Evolutionary conservation across 2,797 vertebrate species (phyloP), one percentile per base, ranked within the genome.

Genomic region (Phrynocephalus vlangalii): DNA sequence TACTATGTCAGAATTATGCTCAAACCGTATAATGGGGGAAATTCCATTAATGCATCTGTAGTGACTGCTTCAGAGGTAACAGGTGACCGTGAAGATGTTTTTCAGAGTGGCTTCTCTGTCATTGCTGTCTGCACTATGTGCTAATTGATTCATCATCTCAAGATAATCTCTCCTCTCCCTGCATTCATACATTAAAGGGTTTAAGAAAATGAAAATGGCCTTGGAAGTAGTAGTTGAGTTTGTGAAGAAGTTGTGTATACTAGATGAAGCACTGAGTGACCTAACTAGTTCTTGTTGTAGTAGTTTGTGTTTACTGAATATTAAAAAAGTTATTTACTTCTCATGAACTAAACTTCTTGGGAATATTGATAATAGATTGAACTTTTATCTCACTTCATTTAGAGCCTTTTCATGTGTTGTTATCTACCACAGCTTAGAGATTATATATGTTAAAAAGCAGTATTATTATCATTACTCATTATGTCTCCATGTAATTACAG

Each of bases 1-100:
- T 10, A 86, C 7, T 60, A 8, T 87, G 13, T 71, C 68, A 71
- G 11, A 90, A 13, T 0, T 86, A 86, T 3, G 52, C 0, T 79
- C 84, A 87, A 50, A 85, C 3, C 81, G n/a, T 28, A 84, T 30
- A 26, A 48, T 38, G 1, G 70, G 38, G 30, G 67, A 91, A 89
- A 71, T 87, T 88, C 82, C 82, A 60, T 87, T 90, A 89, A 88
- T 76, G 68, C 78, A 26, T 86, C 91, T 88, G 85, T 91, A 78
- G 30, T 90, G 78, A 86, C 82, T n/a, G 66, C 48, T 75, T 90
- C 70, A 85, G 67, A 86, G 6, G 72, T 50, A 91, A 83, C 6
- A 86, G 22, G 66, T 48, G 28, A 93, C 86, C 85, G n/a, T 24
- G 24, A 87, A 87, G 83, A 71, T 9, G 0, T 24, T 90, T 90